Base-by-base conservation (phyloP, 2,888 invertebrate species). In the Stenoptilia bipunctidactyla region DNA sequence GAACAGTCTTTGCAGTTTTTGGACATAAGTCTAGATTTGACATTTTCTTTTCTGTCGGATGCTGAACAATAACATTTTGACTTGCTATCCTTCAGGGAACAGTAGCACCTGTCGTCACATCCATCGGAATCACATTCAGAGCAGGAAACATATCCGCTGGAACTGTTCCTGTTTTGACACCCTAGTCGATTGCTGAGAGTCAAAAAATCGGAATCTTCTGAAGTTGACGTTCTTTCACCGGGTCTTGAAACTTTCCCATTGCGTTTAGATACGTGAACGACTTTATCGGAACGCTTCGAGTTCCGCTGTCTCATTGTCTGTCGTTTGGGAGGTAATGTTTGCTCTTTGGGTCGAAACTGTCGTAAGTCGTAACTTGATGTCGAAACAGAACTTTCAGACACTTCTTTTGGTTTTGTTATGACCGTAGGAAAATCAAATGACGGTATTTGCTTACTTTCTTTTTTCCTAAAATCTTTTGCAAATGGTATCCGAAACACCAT, bases 91-190 rank as follows among this genome's bases (percentile, higher is more conserved):
- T 89, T 89, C 42, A 92, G 58, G 1, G 93, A 93, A 59, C 95
- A 95, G 58, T 95, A 95, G 56, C 95, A 95, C 53, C 93, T 90
- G 61, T 94, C 94, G 0, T 92, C 89, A 58, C 94, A 94, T 10
- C 92, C 91, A 52, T 94, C 94, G 1, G 93, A 93, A 58, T 94
- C 94, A 61, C 95, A 95, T 67, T 95, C 95, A 34, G 94, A 94
- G 64, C 94, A 95, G 1, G 93, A 93, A 1, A 94, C 93, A 60
- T 94, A 94, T 52, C 88, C 88, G 53, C 88, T 88, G 5, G 88
- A 88, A 55, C 88, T 88, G 51, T 88, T 88, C 33, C 89, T 63
- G 46, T 88, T 88, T 46, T 87, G 85, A 44, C 87, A 88, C 38
- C 85, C 87, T 2, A 86, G 65, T 41, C 87, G 74, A 50, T 88